phyloP scores from a whole-genome alignment of 2,797 vertebrate species.

The Pterois miles region DNA sequence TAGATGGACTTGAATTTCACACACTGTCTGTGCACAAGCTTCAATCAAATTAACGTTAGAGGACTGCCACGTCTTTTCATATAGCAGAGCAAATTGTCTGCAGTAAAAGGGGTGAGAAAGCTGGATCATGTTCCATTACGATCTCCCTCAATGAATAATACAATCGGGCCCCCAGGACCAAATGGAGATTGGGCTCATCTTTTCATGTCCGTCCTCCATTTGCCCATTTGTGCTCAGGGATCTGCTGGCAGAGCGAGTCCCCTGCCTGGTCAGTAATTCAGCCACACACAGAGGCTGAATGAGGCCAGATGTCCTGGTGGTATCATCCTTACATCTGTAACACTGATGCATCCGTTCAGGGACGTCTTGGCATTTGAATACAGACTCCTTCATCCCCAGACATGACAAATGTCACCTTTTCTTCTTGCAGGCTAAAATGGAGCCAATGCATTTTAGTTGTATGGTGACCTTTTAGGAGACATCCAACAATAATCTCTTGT shows the following conservation, averaged over 20 bases:
- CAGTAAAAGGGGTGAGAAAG: conserved; percentile 57
- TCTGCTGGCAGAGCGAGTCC: conserved; percentile 18
- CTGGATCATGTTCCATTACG: conserved; percentile 63
- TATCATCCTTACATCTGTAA: conserved; percentile 15
- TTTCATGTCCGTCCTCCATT: conserved; percentile 47
- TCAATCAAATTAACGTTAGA: conserved; percentile 45
- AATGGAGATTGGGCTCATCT: conserved; percentile 60
- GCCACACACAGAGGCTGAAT: conserved; percentile 21
- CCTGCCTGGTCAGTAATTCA: conserved; percentile 31
- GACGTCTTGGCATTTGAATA: conserved; percentile 55
- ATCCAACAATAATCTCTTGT: conserved; percentile 26
- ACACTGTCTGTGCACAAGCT: conserved; percentile 17
- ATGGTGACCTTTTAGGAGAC: conserved; percentile 52
- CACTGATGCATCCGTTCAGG: conserved; percentile 2
- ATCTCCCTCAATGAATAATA: conserved; percentile 65
- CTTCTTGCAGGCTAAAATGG: conserved; percentile 32
- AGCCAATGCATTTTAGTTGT: conserved; percentile 22
- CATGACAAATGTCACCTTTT: conserved; percentile 58
- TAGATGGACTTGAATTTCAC: conserved; percentile 32
- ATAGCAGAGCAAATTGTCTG: conserved; percentile 50
- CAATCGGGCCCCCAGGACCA: conserved; percentile 57
- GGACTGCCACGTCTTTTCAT: conserved; percentile 43
- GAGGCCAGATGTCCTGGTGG: conserved; percentile 14
- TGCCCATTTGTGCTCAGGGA: conserved; percentile 35
- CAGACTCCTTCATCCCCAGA: conserved; percentile 15